A percentile compares a stretch with the other conserved stretches of the same genome.
These are phyloP conservation scores for Arenicola marina DNA, from an alignment of 2,888 invertebrate genomes.

Conservation along the genomic window DNA sequence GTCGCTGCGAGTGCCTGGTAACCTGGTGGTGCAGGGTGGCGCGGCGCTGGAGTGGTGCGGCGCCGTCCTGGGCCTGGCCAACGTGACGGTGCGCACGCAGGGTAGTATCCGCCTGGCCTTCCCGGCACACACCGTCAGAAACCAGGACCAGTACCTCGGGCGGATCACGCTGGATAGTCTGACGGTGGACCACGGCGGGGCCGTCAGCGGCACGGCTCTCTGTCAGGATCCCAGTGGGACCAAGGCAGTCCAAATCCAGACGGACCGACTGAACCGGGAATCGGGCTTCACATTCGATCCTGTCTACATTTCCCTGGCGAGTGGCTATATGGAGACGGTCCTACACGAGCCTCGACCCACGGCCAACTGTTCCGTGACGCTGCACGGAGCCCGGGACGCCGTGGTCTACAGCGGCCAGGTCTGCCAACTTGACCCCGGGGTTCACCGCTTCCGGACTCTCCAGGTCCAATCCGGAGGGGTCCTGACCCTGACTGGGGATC, in stretches of 20 bases:
- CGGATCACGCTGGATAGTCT: not conserved
- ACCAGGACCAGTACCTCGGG: not conserved
- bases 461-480: conserved; percentile 37
- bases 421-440: not conserved
- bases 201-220: not conserved
- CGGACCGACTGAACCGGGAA: too few species aligned
- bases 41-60: not conserved
- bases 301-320: too few species aligned
- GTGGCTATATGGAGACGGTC: too few species aligned
- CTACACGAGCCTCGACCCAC: too few species aligned
- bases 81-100: not conserved
- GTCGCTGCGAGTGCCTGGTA: not conserved
- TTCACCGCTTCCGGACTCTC: conserved; percentile 30
- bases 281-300: too few species aligned
- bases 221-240: too few species aligned
- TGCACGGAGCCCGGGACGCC: too few species aligned
- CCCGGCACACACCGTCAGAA: not conserved
- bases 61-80: not conserved
- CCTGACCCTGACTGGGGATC: conserved; percentile 35
- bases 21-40: not conserved
- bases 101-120: not conserved
- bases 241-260: too few species aligned
- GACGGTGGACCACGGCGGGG: not conserved
- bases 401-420: too few species aligned
- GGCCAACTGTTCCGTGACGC: too few species aligned